Conservation (phyloP, 37 sponge, comb jelly and placozoan species). For the Cliona cf. orientalis region DNA sequence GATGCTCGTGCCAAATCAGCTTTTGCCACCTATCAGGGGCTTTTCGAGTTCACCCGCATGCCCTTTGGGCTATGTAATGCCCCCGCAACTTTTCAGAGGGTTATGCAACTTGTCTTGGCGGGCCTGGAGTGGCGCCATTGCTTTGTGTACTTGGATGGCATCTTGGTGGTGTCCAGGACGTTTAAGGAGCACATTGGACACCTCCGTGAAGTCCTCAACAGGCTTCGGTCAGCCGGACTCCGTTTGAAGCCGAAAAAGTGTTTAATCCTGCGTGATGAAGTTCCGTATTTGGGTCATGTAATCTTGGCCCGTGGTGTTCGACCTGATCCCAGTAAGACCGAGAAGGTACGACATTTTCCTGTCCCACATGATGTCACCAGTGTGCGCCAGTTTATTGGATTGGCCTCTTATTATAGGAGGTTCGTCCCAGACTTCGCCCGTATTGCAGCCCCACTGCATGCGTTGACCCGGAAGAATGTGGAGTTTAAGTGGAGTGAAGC, state of each 20-base stretch:
- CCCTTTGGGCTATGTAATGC: too few relatives aligned
- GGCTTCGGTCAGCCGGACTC: conserved; percentile 22
- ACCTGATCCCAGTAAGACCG: conserved; percentile 33
- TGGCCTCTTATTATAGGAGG: conserved; percentile 34
- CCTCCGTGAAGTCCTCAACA: conserved; percentile 34
- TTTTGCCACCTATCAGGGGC: conserved; percentile 2
- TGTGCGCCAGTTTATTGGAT: conserved; percentile 40
- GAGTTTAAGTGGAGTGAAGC: conserved; percentile 42
- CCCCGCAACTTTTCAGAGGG: too few relatives aligned
- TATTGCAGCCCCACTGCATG: conserved; percentile 41
- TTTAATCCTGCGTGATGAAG: conserved; percentile 3
- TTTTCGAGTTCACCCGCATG: conserved; percentile 18
- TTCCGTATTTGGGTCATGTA: conserved; percentile 33
- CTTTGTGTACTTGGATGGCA: conserved; percentile 45
- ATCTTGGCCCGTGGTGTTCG: conserved; percentile 25
- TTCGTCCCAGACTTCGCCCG: conserved; percentile 31
- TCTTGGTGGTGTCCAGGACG: conserved; percentile 32
- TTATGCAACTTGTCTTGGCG: conserved; percentile 16
- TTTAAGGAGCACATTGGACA: conserved; percentile 40
- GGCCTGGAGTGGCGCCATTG: not conserved
- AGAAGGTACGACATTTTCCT: conserved; percentile 15
- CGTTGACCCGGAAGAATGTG: conserved; percentile 10
- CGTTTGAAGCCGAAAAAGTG: conserved; percentile 30
- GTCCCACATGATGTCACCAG: conserved; percentile 23
- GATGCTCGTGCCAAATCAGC: conserved; percentile 10